Percentiles rank a stretch among this genome's conserved stretches.
These are phyloP conservation scores for Pseudolaguvia tuberculata DNA, from an alignment of 2,113 vertebrate species.

Conservation along the genomic window DNA sequence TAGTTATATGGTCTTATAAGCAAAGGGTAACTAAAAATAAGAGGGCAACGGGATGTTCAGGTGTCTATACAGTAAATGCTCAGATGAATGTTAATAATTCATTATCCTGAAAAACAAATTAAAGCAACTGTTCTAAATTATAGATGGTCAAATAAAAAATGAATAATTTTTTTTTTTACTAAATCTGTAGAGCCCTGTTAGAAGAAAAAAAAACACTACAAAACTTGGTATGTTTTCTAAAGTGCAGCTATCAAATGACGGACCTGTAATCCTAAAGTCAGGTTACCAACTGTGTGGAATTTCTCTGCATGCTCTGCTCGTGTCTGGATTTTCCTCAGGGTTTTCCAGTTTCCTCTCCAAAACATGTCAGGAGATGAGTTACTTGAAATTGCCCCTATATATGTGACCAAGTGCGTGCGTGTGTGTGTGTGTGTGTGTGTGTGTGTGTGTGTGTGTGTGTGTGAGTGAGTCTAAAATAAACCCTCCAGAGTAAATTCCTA, in stretches of 20 bases:
- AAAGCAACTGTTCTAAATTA: too few species aligned
- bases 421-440: neutral
- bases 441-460: too few species aligned
- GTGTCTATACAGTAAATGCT: too few species aligned
- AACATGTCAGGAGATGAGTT: neutral
- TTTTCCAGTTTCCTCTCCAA: neutral
- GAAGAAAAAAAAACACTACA: neutral
- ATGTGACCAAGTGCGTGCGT: neutral
- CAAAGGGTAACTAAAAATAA: too few species aligned
- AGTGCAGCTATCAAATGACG: constrained; percentile 10
- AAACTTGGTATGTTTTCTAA: neutral
- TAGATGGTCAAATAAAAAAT: neutral
- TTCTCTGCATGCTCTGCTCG: neutral
- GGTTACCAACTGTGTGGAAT: neutral
- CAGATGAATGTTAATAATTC: too few species aligned
- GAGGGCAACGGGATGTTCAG: too few species aligned
- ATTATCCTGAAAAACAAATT: too few species aligned
- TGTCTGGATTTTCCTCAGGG: neutral
- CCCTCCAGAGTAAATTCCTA: neutral
- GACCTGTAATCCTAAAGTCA: neutral
- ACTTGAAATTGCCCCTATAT: neutral
- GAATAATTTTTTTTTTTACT: too few species aligned
- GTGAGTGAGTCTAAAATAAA: neutral
- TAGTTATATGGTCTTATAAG: too few species aligned
- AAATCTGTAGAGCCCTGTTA: neutral